A percentile compares a stretch with the other conserved stretches of the same genome.
phyloP scores from a whole-genome alignment of 2,888 invertebrate genomes.

The Geophilus truncorum region DNA sequence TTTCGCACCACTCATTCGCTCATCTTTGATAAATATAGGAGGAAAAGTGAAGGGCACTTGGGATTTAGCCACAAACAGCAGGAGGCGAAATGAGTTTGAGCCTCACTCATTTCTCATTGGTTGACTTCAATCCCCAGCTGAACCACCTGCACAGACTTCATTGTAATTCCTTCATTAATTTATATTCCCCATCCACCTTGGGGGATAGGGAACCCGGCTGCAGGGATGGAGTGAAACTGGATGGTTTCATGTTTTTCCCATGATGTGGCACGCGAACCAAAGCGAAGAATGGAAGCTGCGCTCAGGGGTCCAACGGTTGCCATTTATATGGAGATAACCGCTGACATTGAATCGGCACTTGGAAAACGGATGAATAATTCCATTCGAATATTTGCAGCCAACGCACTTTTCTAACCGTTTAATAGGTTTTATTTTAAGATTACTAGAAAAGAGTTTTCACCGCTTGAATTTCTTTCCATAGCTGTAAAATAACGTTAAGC shows the following conservation, averaged over 20 bases:
- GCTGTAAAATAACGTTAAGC: no score
- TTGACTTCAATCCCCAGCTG: slow-evolving; percentile 10
- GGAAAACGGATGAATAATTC: slow-evolving; percentile 10
- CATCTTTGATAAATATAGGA: slow-evolving; percentile 20
- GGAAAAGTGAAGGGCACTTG: slow-evolving; percentile 21
- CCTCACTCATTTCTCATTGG: slow-evolving; percentile 24
- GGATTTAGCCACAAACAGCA: slow-evolving; percentile 25
- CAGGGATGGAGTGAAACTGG: not conserved
- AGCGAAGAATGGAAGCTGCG: not conserved
- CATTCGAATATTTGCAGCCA: not conserved
- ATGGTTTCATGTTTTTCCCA: slow-evolving; percentile 27
- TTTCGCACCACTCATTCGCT: slow-evolving; percentile 22
- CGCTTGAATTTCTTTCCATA: no score
- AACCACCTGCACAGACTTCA: slow-evolving; percentile 27
- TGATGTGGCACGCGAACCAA: not conserved
- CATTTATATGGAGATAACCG: slow-evolving; percentile 21
- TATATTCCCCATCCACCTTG: slow-evolving; percentile 27
- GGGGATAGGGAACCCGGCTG: not conserved
- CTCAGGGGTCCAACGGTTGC: slow-evolving; percentile 18
- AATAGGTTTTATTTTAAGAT: not conserved
- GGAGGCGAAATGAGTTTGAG: slow-evolving; percentile 21
- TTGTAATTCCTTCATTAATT: slow-evolving; percentile 27
- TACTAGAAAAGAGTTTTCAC: not conserved
- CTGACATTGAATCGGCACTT: slow-evolving; percentile 18
- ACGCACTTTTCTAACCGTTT: not conserved